Conservation (phyloP, 2,888 invertebrate genomes). For the Drosophila prostipennis region DNA sequence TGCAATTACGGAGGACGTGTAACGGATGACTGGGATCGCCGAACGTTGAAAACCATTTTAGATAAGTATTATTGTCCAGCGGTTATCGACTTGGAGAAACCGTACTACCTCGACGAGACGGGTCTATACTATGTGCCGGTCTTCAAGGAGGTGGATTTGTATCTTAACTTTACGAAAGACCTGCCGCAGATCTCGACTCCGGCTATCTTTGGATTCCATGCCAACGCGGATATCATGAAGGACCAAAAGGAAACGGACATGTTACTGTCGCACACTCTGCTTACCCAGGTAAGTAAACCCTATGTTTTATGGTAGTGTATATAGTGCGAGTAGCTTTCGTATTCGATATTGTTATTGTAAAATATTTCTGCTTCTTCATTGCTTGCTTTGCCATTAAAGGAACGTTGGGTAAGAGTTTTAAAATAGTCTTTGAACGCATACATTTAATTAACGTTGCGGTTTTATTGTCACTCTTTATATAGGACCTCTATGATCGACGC, state of each 20-base stretch:
- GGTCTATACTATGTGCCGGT: conserved; percentile 90
- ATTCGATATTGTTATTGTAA: neutral
- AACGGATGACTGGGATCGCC: conserved; percentile 97
- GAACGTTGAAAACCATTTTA: conserved; percentile 93
- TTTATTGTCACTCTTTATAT: conserved; percentile 26
- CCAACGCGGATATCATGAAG: conserved; percentile 96
- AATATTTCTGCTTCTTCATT: conserved; percentile 13
- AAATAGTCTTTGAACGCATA: neutral
- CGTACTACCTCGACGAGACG: conserved; percentile 88
- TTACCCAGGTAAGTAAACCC: conserved; percentile 89
- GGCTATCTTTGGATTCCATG: conserved; percentile 95
- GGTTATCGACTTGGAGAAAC: conserved; percentile 87
- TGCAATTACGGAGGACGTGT: conserved; percentile 98
- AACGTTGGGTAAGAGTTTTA: conserved; percentile 80
- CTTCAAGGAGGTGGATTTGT: conserved; percentile 89
- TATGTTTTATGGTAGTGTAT: neutral
- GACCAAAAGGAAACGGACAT: conserved; percentile 94
- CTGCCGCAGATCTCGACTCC: conserved; percentile 92
- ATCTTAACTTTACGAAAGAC: conserved; percentile 87
- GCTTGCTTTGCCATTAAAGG: conserved; percentile 39
- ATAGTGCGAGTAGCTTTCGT: neutral
- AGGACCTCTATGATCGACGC: conserved; percentile 85
- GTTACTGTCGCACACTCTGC: conserved; percentile 89
- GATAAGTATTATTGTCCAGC: conserved; percentile 90
- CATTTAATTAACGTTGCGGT: neutral